phyloP scores from a whole-genome alignment of 2,888 invertebrate genomes.

The Agrenia bidenticulata region DNA sequence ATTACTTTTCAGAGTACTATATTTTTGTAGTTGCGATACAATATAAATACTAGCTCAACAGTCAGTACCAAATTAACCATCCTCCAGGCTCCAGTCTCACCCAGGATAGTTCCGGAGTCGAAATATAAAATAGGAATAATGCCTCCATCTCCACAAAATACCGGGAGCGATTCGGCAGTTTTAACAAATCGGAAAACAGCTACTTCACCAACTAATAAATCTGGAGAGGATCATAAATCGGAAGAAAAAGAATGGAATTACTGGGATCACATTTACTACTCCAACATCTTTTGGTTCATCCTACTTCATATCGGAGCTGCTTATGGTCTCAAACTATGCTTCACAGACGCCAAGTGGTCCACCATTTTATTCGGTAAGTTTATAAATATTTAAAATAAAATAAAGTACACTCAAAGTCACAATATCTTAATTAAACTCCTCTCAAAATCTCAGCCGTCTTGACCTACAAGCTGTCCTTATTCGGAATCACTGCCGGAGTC shows the following conservation, averaged over 20 bases:
- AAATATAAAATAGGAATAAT: no score
- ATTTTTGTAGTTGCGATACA: no score
- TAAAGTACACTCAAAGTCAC: no score
- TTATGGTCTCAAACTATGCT: slow-evolving; percentile 44
- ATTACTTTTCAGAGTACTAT: no score
- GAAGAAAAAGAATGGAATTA: slow-evolving; percentile 38
- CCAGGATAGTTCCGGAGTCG: no score
- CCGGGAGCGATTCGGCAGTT: not conserved
- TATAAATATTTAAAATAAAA: no score
- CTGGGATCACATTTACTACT: slow-evolving; percentile 47
- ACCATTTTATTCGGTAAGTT: slow-evolving; percentile 37
- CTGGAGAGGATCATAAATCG: not conserved
- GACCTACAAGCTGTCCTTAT: slow-evolving; percentile 57
- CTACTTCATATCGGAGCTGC: slow-evolving; percentile 48
- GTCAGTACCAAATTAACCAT: no score
- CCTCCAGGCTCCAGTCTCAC: no score
- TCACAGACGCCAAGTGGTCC: slow-evolving; percentile 31
- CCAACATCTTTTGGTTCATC: slow-evolving; percentile 48
- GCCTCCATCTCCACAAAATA: slow-evolving; percentile 39
- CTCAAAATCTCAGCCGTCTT: slow-evolving; percentile 52
- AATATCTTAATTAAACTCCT: not conserved
- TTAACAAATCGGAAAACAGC: not conserved
- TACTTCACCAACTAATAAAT: not conserved
- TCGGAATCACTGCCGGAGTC: slow-evolving; percentile 52
- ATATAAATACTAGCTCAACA: no score